These are phyloP conservation scores for Acrocephalus kingi DNA, from an alignment of 2,113 vertebrate genomes.

Conservation along the genomic window DNA sequence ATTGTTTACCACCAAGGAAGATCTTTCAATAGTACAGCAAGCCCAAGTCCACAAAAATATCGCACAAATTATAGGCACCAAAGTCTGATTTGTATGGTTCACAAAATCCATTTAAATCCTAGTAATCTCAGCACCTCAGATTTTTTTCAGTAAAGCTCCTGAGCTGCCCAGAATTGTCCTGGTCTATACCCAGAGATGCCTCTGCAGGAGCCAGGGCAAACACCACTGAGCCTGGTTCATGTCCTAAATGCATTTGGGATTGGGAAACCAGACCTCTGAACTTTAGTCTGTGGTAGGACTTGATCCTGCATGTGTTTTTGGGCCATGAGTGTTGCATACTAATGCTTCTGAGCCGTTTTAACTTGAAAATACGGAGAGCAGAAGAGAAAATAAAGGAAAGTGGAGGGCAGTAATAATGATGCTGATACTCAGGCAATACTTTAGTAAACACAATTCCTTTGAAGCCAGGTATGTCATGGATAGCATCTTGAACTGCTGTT, in stretches of 20 bases:
- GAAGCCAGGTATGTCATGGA: background rate
- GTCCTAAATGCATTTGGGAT: background rate
- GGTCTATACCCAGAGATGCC: background rate
- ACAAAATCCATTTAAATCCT: background rate
- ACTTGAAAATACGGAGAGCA: background rate
- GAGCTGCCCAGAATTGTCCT: background rate
- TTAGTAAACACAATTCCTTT: background rate
- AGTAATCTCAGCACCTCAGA: background rate
- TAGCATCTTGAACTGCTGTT: background rate
- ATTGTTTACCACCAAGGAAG: background rate
- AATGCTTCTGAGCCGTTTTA: background rate
- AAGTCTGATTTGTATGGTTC: background rate
- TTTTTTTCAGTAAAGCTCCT: background rate
- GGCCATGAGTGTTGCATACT: background rate
- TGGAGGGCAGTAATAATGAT: background rate
- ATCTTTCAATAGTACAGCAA: background rate
- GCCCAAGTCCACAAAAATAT: background rate
- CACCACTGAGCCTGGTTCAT: background rate
- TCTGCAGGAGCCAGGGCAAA: background rate
- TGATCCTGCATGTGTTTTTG: background rate
- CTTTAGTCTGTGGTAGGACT: background rate
- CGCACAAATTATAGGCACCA: background rate
- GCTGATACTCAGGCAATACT: background rate
- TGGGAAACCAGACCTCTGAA: background rate
- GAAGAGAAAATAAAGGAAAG: background rate